These are phyloP conservation scores for Mesocricetus auratus DNA, from an alignment of 2,113 vertebrate species.

Conservation along the genomic window DNA sequence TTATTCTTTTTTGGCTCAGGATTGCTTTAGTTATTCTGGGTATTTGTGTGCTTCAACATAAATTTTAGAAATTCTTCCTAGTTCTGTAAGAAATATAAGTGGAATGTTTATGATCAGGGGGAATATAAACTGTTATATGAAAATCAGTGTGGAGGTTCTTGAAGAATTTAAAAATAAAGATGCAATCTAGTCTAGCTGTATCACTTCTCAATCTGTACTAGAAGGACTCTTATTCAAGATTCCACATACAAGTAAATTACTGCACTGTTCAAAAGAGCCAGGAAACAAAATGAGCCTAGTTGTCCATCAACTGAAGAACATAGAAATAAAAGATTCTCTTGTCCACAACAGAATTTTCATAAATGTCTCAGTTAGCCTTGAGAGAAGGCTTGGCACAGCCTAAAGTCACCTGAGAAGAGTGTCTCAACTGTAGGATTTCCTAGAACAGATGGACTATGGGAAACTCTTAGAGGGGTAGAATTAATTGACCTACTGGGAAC, in stretches of 20 bases:
- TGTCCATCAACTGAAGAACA: background rate
- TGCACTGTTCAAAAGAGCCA: background rate
- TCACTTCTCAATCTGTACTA: background rate
- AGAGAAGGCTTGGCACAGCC: background rate
- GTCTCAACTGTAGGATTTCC: background rate
- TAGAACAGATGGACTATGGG: background rate
- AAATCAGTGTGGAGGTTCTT: too few species aligned
- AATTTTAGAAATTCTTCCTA: background rate
- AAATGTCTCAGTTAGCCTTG: background rate
- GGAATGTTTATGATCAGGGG: background rate
- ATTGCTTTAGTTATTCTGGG: background rate
- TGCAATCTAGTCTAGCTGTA: background rate
- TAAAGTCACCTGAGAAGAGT: background rate
- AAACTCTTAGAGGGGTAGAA: background rate
- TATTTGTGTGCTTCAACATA: background rate
- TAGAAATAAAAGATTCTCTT: background rate
- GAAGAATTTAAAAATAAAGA: background rate
- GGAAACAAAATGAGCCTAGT: too few species aligned
- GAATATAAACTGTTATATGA: background rate
- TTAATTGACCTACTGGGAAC: background rate
- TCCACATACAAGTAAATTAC: too few species aligned
- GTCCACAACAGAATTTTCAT: too few species aligned
- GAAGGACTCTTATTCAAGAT: background rate
- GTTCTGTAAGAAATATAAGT: background rate
- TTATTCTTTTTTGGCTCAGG: background rate